Evolutionary conservation across 2,797 vertebrate species (phyloP), one percentile per base, ranked within the genome.

Genomic region (Falco biarmicus): DNA sequence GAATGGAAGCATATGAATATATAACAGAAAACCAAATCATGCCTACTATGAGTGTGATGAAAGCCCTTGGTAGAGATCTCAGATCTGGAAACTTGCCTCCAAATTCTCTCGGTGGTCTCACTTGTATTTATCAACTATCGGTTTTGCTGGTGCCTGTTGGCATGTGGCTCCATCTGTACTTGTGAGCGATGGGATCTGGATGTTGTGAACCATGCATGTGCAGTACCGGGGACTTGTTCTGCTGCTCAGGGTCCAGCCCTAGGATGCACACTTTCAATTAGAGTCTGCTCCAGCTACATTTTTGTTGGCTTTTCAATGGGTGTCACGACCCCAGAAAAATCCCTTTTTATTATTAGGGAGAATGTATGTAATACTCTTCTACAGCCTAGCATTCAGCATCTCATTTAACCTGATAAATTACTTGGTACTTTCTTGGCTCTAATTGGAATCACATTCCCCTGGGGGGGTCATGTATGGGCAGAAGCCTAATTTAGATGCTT

Each of bases 1-100:
- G 75, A 95, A 89, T 92, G 86, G 79, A 88, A 32, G 79, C 82
- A 29, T 91, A 57, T 94, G 95, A 95, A 96, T 93, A 89, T 84
- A 56, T 92, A 86, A 91, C 63, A 88, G 79, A 77, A 89, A 94
- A 61, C 57, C 69, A 90, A 90, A 88, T 61, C 75, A 32, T 71
- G 45, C 81, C 88, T 84, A 37, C 74, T 88, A 24, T 16, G 50
- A 71, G n/a, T 54, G 34, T 61, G 65, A 84, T 87, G 91, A 11
- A 95, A 96, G 15, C 82, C 51, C 39, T 74, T 73, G 51, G 31
- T 73, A 73, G 60, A 70, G 45, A 61, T 89, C 73, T 94, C 45
- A 63, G 57, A 65, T 86, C 70, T 85, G 63, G 81, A 95, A 90
- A 84, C 89, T 91, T 63, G 77, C 29, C 64, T 95, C 45, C 64